phyloP scores from a whole-genome alignment of 2,888 invertebrate genomes.

The Ommatoiulus sabulosus region DNA sequence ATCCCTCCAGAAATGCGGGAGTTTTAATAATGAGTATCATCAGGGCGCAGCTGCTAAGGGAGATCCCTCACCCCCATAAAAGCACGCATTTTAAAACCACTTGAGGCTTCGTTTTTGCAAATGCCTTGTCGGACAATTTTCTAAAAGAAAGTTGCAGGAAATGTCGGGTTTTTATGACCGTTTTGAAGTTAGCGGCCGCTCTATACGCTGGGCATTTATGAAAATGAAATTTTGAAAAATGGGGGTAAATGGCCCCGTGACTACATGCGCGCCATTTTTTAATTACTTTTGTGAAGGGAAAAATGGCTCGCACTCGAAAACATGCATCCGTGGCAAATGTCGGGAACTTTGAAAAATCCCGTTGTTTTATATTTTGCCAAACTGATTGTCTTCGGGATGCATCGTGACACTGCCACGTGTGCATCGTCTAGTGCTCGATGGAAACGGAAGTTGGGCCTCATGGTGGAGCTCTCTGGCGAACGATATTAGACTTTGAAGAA shows the following conservation, averaged over 20 bases:
- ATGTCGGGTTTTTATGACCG: constrained; percentile 37
- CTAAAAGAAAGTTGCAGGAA: constrained; percentile 30
- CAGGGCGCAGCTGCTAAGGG: constrained; percentile 38
- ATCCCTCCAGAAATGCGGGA: constrained; percentile 11
- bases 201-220: background rate
- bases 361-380: background rate
- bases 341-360: constrained; percentile 8
- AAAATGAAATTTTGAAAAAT: constrained; percentile 15
- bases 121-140: constrained; percentile 40
- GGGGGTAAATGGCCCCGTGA: constrained; percentile 24
- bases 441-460: background rate
- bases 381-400: background rate
- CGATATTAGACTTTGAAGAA: background rate
- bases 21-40: constrained; percentile 40
- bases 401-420: background rate
- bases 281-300: constrained; percentile 7
- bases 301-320: background rate
- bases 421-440: background rate
- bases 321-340: background rate
- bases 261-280: constrained; percentile 5
- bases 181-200: constrained; percentile 18
- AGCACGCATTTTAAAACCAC: constrained; percentile 40
- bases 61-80: constrained; percentile 43
- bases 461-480: background rate
- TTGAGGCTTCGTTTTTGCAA: constrained; percentile 20